Base-by-base conservation (phyloP, 1,140 invertebrate genomes). In the Calycopis cecrops region DNA sequence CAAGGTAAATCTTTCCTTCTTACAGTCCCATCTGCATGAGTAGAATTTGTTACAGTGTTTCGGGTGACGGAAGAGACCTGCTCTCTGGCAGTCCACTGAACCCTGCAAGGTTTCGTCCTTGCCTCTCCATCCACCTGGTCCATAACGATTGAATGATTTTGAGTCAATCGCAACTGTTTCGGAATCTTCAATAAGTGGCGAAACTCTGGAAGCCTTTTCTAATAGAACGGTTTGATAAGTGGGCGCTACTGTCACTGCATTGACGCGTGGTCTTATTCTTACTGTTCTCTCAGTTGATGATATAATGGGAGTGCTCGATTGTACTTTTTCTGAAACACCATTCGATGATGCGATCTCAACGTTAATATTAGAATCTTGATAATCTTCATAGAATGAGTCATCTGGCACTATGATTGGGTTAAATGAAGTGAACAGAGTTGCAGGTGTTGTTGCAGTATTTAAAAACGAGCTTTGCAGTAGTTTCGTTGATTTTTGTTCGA, bases 21-120 rank as follows among this genome's bases (percentile, higher is more conserved):
- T 93, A 58, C 92, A 90, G 69, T 96, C 94, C 93, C 93, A 96
- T 71, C 93, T 91, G 73, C 95, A 96, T 34, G 94, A 91, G 69
- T 95, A 96, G 87, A 96, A 96, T 71, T 95, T 95, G 69, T 95
- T 94, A 71, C 95, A 96, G 57, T 93, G 90, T 52, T 92, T 92
- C 0, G 95, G 95, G 75, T 96, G 94, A 71, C 94, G 89, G 88
- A 96, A 96, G 0, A 96, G 88, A 68, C 95, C 95, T 6, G 94
- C 90, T 69, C 94, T 88, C 58, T 93, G 91, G 71, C 94, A 96
- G 21, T 94, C 91, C 4, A 90, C 73, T 1, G 88, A 88, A n/a
- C 91, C 91, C 60, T 92, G 88, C 16, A 93, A 75, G 1, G 89
- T 89, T 55, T 92, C 90, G 18, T 91, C 89, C 60, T 84, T 74